Percentiles rank a stretch among this genome's conserved stretches.
Evolutionary conservation across 2,113 vertebrate genomes (phyloP).

Genomic region (Pyxicephalus adspersus): DNA sequence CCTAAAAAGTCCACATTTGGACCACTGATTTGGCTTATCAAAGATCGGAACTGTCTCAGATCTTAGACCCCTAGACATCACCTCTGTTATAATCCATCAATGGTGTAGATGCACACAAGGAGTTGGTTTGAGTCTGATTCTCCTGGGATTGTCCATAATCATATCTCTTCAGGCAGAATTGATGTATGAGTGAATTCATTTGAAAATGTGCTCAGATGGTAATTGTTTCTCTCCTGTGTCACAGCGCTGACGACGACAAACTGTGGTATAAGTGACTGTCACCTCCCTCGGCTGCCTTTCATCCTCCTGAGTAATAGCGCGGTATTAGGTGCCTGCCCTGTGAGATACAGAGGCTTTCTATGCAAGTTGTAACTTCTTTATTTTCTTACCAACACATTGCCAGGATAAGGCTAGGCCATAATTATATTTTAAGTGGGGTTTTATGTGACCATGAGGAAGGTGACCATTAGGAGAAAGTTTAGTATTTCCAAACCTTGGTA

Average conservation of each 20-base stretch:
- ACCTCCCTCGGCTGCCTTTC: conserved; percentile 17
- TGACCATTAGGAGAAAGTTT: no score
- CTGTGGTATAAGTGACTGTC: not conserved
- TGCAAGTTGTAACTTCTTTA: not conserved
- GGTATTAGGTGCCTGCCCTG: not conserved
- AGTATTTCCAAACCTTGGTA: no score
- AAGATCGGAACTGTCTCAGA: no score
- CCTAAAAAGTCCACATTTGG: no score
- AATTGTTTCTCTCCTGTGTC: conserved; percentile 50
- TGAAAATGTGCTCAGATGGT: conserved; percentile 24
- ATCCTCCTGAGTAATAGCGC: conserved; percentile 40
- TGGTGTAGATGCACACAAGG: no score
- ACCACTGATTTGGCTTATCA: no score
- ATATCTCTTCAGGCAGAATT: conserved; percentile 26
- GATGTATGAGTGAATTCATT: conserved; percentile 36
- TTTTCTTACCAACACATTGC: conserved; percentile 15
- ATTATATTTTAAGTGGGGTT: no score
- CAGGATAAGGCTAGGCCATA: not conserved
- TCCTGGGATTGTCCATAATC: conserved; percentile 3
- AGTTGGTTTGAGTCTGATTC: not conserved
- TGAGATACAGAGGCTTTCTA: not conserved
- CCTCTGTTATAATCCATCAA: no score
- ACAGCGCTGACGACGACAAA: conserved; percentile 16
- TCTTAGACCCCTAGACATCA: no score
- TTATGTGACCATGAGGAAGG: no score